These are phyloP conservation scores for Holcopasites calliopsidis DNA, from an alignment of 1,140 invertebrate genomes.

Conservation along the genomic window DNA sequence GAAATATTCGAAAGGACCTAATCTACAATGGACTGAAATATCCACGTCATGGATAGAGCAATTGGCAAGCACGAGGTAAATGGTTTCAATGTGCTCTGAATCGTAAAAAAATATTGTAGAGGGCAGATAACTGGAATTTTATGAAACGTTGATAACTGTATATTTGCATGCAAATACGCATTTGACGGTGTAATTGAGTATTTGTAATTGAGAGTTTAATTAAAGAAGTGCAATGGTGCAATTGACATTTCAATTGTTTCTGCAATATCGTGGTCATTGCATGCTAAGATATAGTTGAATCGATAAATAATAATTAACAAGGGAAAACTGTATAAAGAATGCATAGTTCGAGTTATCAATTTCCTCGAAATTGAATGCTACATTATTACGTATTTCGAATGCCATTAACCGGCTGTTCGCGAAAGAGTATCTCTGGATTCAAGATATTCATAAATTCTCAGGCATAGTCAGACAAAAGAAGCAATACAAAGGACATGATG, in stretches of 20 bases:
- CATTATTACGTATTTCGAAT: too few relatives aligned
- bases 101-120: constrained; percentile 22
- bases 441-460: constrained; percentile 33
- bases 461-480: constrained; percentile 68
- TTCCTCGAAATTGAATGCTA: too few relatives aligned
- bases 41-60: constrained; percentile 32
- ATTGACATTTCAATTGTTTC: too few relatives aligned
- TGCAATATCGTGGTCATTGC: constrained; percentile 20
- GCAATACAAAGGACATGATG: constrained; percentile 74
- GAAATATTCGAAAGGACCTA: constrained; percentile 54
- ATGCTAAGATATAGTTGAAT: constrained; percentile 31
- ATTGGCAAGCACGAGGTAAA: constrained; percentile 44
- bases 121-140: constrained; percentile 24
- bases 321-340: constrained; percentile 13
- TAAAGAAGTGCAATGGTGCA: constrained; percentile 39
- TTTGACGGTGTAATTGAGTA: not conserved
- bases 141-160: not conserved
- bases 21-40: constrained; percentile 51
- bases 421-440: not conserved
- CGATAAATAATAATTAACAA: not conserved
- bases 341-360: not conserved
- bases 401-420: too few relatives aligned
- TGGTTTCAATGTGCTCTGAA: constrained; percentile 18
- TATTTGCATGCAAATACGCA: constrained; percentile 46
- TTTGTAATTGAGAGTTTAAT: constrained; percentile 9